Evolutionary conservation across 1,140 invertebrate species (phyloP).

Genomic region (Liolophura sinensis): DNA sequence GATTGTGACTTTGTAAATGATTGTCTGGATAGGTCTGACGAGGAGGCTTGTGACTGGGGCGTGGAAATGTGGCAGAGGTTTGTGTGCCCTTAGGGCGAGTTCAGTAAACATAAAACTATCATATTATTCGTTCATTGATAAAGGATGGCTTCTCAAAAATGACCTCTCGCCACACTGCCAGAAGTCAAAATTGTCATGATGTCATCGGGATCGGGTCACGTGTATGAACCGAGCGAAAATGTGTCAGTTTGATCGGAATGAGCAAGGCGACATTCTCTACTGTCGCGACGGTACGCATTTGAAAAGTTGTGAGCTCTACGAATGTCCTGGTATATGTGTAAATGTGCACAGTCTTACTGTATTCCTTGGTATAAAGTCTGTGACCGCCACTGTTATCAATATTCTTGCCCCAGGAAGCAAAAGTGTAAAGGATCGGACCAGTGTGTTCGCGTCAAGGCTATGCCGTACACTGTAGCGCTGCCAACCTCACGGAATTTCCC

Average conservation of each 20-base stretch:
- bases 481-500: not conserved
- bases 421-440: not conserved
- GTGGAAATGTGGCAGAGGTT: too few species aligned
- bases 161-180: not conserved
- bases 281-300: constrained; percentile 6
- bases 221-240: constrained; percentile 4
- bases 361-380: constrained; percentile 4
- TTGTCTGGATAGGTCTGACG: too few species aligned
- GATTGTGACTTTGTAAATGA: too few species aligned
- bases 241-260: constrained; percentile 1
- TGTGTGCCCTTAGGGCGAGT: too few species aligned
- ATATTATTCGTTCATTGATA: not conserved
- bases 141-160: not conserved
- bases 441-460: constrained; percentile 1
- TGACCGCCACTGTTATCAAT: not conserved
- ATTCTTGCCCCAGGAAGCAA: not conserved
- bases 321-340: constrained; percentile 9
- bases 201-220: not conserved
- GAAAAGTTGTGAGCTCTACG: constrained; percentile 2
- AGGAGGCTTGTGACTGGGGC: too few species aligned
- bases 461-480: not conserved
- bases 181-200: not conserved
- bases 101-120: not conserved
- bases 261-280: not conserved
- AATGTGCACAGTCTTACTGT: constrained; percentile 7